Conservation (phyloP, 2,797 vertebrate species). For the Sebastolobus alascanus region DNA sequence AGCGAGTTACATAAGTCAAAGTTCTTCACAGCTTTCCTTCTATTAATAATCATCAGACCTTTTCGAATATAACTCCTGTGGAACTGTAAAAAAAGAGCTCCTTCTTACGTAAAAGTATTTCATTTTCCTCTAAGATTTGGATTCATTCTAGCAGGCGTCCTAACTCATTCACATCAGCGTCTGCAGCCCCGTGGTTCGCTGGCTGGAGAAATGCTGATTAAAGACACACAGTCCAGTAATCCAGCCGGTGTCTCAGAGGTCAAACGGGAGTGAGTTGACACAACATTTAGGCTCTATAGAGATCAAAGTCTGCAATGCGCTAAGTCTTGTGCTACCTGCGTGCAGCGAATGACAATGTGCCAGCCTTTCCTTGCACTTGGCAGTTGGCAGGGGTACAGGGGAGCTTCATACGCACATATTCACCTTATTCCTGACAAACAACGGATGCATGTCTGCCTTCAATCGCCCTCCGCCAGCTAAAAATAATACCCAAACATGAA, state of each 20-base stretch:
- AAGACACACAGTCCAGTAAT: constrained; percentile 14
- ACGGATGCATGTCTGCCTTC: constrained; percentile 52
- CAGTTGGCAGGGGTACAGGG: constrained; percentile 53
- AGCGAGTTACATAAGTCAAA: constrained; percentile 63
- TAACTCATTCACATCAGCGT: constrained; percentile 29
- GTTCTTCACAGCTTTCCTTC: constrained; percentile 43
- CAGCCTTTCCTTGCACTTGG: constrained; percentile 47
- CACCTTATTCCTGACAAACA: constrained; percentile 46
- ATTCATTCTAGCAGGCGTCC: constrained; percentile 23
- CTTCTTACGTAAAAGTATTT: constrained; percentile 51
- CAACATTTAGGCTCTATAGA: constrained; percentile 59
- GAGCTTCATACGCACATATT: constrained; percentile 40
- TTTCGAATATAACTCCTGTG: constrained; percentile 38
- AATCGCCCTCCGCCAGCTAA: constrained; percentile 46
- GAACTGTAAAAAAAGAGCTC: constrained; percentile 25
- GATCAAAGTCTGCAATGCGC: constrained; percentile 78
- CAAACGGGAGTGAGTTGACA: constrained; percentile 57
- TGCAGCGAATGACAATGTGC: constrained; percentile 71
- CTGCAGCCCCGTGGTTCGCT: constrained; percentile 22
- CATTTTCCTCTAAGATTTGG: constrained; percentile 22
- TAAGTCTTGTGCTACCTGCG: constrained; percentile 57
- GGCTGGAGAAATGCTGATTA: constrained; percentile 34
- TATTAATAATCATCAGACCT: constrained; percentile 67
- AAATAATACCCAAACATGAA: constrained; percentile 60
- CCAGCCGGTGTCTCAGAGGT: constrained; percentile 54